Conservation (phyloP, 2,797 vertebrate species). For the Tinamus major region DNA sequence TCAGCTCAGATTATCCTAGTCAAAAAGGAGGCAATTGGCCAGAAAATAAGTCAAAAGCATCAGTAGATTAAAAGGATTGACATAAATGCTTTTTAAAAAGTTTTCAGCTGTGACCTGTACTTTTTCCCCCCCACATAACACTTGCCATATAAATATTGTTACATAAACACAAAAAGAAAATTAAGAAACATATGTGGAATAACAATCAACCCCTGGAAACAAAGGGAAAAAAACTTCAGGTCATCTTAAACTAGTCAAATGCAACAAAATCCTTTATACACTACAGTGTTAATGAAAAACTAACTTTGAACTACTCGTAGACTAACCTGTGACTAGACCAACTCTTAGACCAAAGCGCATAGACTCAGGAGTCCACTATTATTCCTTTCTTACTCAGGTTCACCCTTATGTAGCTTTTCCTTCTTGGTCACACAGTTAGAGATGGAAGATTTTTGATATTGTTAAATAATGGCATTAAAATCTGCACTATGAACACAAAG, state of each 20-base stretch:
- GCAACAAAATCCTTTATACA: neutral
- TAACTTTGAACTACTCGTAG: neutral
- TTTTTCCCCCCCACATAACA: neutral
- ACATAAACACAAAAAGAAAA: slow-evolving; percentile 21
- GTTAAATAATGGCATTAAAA: no score
- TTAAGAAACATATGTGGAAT: slow-evolving; percentile 40
- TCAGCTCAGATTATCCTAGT: neutral
- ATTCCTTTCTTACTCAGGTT: neutral
- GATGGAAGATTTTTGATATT: neutral
- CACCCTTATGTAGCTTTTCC: accelerated
- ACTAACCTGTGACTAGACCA: neutral
- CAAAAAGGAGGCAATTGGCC: neutral
- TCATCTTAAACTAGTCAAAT: neutral
- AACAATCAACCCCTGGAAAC: slow-evolving; percentile 25
- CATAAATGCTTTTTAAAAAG: neutral
- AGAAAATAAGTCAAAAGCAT: slow-evolving; percentile 3
- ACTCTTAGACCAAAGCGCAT: neutral
- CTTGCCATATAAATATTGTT: neutral
- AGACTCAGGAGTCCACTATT: neutral
- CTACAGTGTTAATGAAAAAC: neutral
- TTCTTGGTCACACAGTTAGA: neutral
- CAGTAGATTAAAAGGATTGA: neutral
- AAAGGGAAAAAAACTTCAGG: neutral
- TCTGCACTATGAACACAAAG: neutral
- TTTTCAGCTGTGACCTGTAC: neutral